Evolutionary conservation across 2,888 invertebrate genomes (phyloP), one percentile per base, ranked within the genome.

Genomic region (Vanessa cardui): DNA sequence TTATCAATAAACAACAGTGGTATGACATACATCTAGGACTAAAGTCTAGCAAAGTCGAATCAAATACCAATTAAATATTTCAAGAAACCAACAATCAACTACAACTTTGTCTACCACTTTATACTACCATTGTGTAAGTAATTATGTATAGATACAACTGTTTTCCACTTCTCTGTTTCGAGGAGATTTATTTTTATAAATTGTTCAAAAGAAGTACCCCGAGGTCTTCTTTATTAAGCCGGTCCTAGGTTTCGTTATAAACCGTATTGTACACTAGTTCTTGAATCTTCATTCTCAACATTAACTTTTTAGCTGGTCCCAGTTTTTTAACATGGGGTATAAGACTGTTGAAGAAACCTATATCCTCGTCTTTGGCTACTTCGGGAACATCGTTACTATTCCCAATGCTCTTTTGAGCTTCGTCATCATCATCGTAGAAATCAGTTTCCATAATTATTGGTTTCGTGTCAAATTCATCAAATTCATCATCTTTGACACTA

Each of bases 261-360:
- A 93, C 92, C 1, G 92, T 91, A 76, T 92, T 92, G 72, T 93
- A 93, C 8, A 93, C 90, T 54, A 92, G 61, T 66, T 92, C 92
- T 58, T 92, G 92, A 9, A 93, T 92, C 72, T 92, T 93, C 90
- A 92, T 92, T 64, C 93, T 77, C 1, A 93, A 62, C 90, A 92
- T 90, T 69, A 93, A 70, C 68, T 93, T 93, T 73, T 92, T 93
- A 2, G 92, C 91, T 0, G 92, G 92, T 0, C 86, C 85, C 58
- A 93, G 73, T 66, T 93, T 92, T 75, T 85, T 90, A 0, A 93
- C 92, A 69, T 93, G 93, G 0, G 92, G 92, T 1, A 93, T 72
- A 0, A 93, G 75, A 70, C 92, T 93, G 61, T 91, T 89, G 56
- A 93, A 93, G 79, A 93, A 93, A 0, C 91, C 91, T 26, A 91